Base-by-base conservation (phyloP, 2,888 invertebrate species). In the Argyra leucocephala region DNA sequence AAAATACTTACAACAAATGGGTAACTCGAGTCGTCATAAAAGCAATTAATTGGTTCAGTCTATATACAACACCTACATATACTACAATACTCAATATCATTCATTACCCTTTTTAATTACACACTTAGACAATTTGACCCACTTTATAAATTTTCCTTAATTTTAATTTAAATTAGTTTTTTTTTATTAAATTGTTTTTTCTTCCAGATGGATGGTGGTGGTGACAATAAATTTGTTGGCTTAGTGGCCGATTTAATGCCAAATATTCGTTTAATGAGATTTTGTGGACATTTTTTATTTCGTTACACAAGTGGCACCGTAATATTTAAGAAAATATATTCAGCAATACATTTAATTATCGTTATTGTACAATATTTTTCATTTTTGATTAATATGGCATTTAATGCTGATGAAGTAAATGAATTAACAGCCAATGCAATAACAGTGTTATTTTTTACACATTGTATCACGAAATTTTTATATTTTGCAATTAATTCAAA, bases 231-330 rank as follows among this genome's bases (percentile, higher is more conserved):
- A 67, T 80, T 78, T 69, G 73, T 73, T 48, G 91, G 91, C 78
- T 86, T 92, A 63, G 91, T 91, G 81, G 86, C 90, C 76, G 92
- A 92, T 77, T 82, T 92, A 73, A 86, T 90, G 87, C 91, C 91
- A 60, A 90, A 91, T 74, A 89, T 93, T 73, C 84, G 85, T 72
- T 76, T 91, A 68, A 91, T 92, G 87, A 88, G 89, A 76, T 81
- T 83, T 36, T 83, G 85, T 5, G 92, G 92, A 4, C 88, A 91
- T 73, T 92, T 90, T 73, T 82, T 92, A 75, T 88, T 91, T 75
- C 89, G 89, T 74, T 92, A 90, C 73, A 84, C 88, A 68, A 82
- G 84, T 23, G 88, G 88, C 74, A 82, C 85, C 0, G 72, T 81
- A 24, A 81, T 87, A 12, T 75, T 88, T 0, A 82, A 87, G 59